Evolutionary conservation across 2,888 invertebrate genomes (phyloP).

Genomic region (Nomada hirtipes): DNA sequence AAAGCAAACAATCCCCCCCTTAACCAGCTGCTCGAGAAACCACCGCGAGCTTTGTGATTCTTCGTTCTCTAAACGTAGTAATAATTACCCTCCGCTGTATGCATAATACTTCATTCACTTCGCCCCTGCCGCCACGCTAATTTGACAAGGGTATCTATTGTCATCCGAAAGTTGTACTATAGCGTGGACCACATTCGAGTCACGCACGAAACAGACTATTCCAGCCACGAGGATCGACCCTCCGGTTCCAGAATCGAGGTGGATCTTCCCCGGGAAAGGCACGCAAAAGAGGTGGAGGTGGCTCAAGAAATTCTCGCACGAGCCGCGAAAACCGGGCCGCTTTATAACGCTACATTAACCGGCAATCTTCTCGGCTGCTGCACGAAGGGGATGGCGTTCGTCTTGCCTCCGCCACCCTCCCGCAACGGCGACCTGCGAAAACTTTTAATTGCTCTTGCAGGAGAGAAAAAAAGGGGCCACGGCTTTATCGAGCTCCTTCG

Average conservation of each 20-base stretch:
- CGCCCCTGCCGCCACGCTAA: not conserved
- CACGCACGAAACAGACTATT: conserved; percentile 61
- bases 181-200: conserved; percentile 48
- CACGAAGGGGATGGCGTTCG: conserved; percentile 49
- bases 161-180: not conserved
- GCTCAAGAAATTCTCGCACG: conserved; percentile 55
- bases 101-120: not conserved
- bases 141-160: not conserved
- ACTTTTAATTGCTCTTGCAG: conserved; percentile 79
- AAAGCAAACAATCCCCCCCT: not conserved
- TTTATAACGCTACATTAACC: conserved; percentile 79
- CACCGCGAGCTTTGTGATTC: not conserved
- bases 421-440: conserved; percentile 67
- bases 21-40: not conserved
- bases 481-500: conserved; percentile 36
- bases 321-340: conserved; percentile 64
- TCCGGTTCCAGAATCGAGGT: conserved; percentile 32
- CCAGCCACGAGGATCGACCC: conserved; percentile 44
- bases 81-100: not conserved
- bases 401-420: conserved; percentile 25
- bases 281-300: conserved; percentile 6
- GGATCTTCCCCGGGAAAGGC: conserved; percentile 37
- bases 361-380: conserved; percentile 74
- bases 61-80: not conserved
- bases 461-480: conserved; percentile 19